Conservation (phyloP, 2,888 invertebrate genomes). For the Exephanes ischioxanthus region DNA sequence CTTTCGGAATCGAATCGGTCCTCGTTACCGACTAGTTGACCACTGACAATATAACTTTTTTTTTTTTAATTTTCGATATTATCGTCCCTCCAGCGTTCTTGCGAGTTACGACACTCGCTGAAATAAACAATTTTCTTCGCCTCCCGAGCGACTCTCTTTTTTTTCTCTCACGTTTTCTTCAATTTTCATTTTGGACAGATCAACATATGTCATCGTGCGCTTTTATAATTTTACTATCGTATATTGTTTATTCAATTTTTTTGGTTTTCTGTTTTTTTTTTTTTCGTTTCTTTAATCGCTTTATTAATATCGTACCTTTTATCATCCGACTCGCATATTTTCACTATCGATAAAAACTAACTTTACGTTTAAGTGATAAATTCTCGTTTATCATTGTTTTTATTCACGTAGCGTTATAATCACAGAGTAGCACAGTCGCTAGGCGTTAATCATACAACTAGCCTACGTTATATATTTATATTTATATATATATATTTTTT, state of each 20-base stretch:
- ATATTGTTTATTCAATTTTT: slow-evolving; percentile 18
- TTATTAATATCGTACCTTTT: slow-evolving; percentile 19
- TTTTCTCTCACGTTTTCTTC: slow-evolving; percentile 6
- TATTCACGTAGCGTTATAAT: slow-evolving; percentile 70
- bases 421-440: slow-evolving; percentile 78
- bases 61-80: background rate
- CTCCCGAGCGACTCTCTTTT: background rate
- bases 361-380: slow-evolving; percentile 47
- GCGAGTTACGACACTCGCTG: background rate
- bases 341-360: slow-evolving; percentile 21
- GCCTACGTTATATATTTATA: slow-evolving; percentile 60
- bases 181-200: slow-evolving; percentile 55
- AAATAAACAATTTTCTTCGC: background rate
- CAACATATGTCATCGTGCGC: slow-evolving; percentile 48
- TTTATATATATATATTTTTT: slow-evolving; percentile 26
- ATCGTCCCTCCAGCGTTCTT: background rate
- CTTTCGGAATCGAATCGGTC: slow-evolving; percentile 75
- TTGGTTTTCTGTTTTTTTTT: slow-evolving; percentile 6
- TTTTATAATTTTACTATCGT: slow-evolving; percentile 32
- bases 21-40: slow-evolving; percentile 35
- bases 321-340: slow-evolving; percentile 29
- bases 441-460: slow-evolving; percentile 67
- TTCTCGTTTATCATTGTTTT: slow-evolving; percentile 56
- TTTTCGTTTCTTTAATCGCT: slow-evolving; percentile 1
- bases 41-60: background rate